Conservation (phyloP, 1,140 invertebrate species). For the Aleiodes sp. region DNA sequence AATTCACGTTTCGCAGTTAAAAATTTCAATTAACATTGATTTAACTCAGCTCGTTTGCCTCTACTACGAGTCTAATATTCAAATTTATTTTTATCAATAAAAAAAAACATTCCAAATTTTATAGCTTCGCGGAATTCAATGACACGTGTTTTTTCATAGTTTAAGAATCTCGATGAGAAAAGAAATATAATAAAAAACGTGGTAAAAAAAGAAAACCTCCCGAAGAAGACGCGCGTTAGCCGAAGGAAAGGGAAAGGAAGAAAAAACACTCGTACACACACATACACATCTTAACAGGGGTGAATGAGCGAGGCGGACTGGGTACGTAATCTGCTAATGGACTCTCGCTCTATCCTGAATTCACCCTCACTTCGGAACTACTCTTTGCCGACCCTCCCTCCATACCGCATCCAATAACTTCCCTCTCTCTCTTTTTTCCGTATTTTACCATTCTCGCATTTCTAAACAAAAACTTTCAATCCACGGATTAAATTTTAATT, state of each 20-base stretch:
- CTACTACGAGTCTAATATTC: too few species aligned
- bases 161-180: not conserved
- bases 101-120: too few species aligned
- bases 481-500: not conserved
- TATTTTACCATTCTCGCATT: not conserved
- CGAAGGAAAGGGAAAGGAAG: constrained; percentile 13
- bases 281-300: constrained; percentile 40
- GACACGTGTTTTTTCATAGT: too few species aligned
- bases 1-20: too few species aligned
- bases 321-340: constrained; percentile 65
- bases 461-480: constrained; percentile 15
- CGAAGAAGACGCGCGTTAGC: constrained; percentile 7
- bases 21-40: too few species aligned
- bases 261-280: constrained; percentile 34
- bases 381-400: constrained; percentile 18
- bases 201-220: constrained; percentile 24
- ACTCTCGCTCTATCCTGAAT: constrained; percentile 49
- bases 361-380: constrained; percentile 40
- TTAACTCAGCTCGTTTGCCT: too few species aligned
- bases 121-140: too few species aligned
- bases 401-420: constrained; percentile 46
- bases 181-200: constrained; percentile 26
- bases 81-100: too few species aligned
- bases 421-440: constrained; percentile 34
- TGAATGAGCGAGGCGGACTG: constrained; percentile 54